phyloP scores from a whole-genome alignment of 2,888 invertebrate species.

The Agriopis marginaria region DNA sequence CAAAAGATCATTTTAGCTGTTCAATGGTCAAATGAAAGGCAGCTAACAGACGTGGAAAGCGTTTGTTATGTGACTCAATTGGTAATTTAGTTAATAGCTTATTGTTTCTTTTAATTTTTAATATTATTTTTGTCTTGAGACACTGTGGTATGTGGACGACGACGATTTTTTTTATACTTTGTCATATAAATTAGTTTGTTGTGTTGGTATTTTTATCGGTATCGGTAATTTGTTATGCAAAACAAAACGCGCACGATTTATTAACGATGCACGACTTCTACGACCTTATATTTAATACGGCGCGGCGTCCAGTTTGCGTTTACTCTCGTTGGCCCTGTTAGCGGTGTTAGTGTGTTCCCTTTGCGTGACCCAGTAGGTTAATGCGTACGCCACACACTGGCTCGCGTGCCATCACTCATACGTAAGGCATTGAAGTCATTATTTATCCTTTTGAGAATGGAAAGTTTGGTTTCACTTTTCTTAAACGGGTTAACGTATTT shows the following conservation, averaged over 20 bases:
- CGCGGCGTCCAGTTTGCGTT: neutral
- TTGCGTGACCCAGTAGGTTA: slow-evolving; percentile 22
- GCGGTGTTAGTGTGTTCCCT: slow-evolving; percentile 23
- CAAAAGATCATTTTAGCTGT: no score
- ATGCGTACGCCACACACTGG: slow-evolving; percentile 5
- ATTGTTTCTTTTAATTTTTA: no score
- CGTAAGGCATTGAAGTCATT: slow-evolving; percentile 2
- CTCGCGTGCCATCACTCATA: slow-evolving; percentile 1
- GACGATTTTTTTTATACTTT: no score
- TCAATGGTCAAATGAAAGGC: no score
- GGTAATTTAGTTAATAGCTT: no score
- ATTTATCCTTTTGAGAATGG: slow-evolving; percentile 26
- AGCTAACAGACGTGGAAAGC: no score
- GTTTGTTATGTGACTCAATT: no score
- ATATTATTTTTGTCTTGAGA: no score
- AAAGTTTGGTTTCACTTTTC: slow-evolving; percentile 27
- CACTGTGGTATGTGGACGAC: no score
- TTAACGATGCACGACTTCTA: neutral
- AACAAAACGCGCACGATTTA: neutral
- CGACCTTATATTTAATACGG: neutral
- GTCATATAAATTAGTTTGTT: no score
- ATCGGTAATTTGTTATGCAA: neutral
- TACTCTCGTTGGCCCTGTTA: slow-evolving; percentile 28
- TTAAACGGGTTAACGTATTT: slow-evolving; percentile 3
- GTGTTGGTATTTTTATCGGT: neutral